Percentiles rank a stretch among this genome's conserved stretches.
Evolutionary conservation across 2,888 invertebrate species (phyloP).

Genomic region (Bibio marci): DNA sequence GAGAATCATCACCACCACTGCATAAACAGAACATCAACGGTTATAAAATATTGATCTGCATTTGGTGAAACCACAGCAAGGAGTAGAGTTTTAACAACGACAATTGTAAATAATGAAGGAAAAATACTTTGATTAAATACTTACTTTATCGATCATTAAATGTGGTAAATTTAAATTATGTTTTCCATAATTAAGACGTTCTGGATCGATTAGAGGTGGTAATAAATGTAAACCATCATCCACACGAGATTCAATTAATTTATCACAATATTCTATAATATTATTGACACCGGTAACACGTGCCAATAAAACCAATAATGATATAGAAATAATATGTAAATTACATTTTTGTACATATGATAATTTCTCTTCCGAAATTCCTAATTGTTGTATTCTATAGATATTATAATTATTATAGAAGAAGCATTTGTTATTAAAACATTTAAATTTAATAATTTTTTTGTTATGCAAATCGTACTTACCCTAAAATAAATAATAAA

Average conservation of each 20-base stretch:
- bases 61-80: no score
- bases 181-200: conserved; percentile 22
- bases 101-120: no score
- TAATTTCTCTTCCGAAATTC: conserved; percentile 50
- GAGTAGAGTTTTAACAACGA: no score
- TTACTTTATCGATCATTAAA: conserved; percentile 53
- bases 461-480: conserved; percentile 19
- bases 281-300: conserved; percentile 25
- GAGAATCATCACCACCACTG: no score
- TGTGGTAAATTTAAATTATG: conserved; percentile 38
- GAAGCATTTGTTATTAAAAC: no score
- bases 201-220: conserved; percentile 47
- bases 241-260: conserved; percentile 37
- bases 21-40: no score
- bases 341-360: conserved; percentile 61
- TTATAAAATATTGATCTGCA: no score
- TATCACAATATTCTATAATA: conserved; percentile 26
- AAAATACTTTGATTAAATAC: no score
- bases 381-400: conserved; percentile 56
- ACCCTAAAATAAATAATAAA: conserved; percentile 67
- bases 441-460: no score
- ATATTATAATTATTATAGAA: no score
- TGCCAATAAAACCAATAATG: conserved; percentile 45
- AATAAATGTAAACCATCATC: conserved; percentile 54
- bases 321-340: conserved; percentile 60